Evolutionary conservation across 2,888 invertebrate species (phyloP).

Genomic region (Cheilosia scutellata): DNA sequence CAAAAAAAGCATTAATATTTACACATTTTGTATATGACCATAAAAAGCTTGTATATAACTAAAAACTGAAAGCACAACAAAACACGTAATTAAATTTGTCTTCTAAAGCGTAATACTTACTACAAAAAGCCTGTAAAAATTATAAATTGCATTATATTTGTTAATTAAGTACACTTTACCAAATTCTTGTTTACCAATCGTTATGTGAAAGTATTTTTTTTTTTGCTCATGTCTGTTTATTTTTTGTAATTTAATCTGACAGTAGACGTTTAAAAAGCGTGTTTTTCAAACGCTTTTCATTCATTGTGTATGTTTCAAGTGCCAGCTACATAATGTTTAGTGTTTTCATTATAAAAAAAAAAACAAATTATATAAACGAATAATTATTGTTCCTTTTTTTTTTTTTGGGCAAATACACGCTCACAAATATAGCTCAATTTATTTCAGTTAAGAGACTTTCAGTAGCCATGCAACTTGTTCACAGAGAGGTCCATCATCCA

Average conservation of each 20-base stretch:
- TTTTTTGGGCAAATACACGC: slow-evolving; percentile 60
- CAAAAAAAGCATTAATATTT: slow-evolving; percentile 61
- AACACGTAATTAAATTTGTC: slow-evolving; percentile 16
- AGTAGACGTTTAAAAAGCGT: slow-evolving; percentile 24
- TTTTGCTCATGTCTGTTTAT: not conserved
- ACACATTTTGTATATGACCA: slow-evolving; percentile 5
- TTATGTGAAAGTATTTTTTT: slow-evolving; percentile 13
- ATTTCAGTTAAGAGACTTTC: slow-evolving; percentile 40
- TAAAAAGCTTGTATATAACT: slow-evolving; percentile 30
- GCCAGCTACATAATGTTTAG: slow-evolving; percentile 42
- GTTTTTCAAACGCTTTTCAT: slow-evolving; percentile 42
- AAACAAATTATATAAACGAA: slow-evolving; percentile 59
- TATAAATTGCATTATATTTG: slow-evolving; percentile 66
- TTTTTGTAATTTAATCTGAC: slow-evolving; percentile 12
- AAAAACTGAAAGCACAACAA: slow-evolving; percentile 41
- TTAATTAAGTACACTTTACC: slow-evolving; percentile 46
- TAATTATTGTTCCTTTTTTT: slow-evolving; percentile 17
- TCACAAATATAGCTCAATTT: slow-evolving; percentile 56
- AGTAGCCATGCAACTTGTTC: slow-evolving; percentile 73
- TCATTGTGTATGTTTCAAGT: slow-evolving; percentile 58
- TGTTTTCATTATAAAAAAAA: slow-evolving; percentile 53
- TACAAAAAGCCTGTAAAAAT: slow-evolving; percentile 82
- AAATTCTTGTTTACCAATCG: slow-evolving; percentile 46
- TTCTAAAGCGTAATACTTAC: slow-evolving; percentile 78
- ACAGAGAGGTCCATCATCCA: slow-evolving; percentile 72